These are phyloP conservation scores for Catagonus wagneri DNA, from an alignment of 2,113 vertebrate species.

Conservation along the genomic window DNA sequence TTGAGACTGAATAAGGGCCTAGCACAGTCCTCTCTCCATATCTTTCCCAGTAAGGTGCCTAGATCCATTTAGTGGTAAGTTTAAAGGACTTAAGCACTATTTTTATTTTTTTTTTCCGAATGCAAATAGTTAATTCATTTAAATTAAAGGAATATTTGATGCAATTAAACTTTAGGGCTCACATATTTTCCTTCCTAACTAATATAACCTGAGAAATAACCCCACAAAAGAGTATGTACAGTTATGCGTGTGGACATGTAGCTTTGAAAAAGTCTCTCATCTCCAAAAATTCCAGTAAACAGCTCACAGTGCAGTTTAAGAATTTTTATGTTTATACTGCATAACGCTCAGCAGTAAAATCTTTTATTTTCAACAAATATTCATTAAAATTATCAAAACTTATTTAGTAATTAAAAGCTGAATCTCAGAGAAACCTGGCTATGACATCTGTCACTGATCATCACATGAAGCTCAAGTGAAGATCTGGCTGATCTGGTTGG, in stretches of 20 bases:
- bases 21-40: not conserved
- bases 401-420: not conserved
- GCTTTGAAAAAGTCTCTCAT: not conserved
- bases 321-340: not conserved
- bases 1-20: not conserved
- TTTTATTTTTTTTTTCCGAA: not conserved
- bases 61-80: not conserved
- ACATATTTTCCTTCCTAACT: not conserved
- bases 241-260: not conserved
- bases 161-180: not conserved
- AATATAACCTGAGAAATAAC: not conserved
- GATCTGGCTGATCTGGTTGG: not conserved
- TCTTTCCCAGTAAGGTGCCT: not conserved
- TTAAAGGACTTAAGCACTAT: constrained; percentile 21
- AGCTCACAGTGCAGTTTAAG: not conserved
- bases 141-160: constrained; percentile 28
- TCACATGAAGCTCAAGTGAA: not conserved
- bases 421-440: not conserved
- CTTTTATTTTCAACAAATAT: constrained; percentile 37
- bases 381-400: constrained; percentile 25
- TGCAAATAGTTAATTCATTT: not conserved
- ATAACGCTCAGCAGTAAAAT: not conserved
- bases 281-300: not conserved
- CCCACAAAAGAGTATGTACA: not conserved
- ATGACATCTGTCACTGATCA: not conserved